Evolutionary conservation across 2,888 invertebrate species (phyloP).

Genomic region (Cephus pygmeus): DNA sequence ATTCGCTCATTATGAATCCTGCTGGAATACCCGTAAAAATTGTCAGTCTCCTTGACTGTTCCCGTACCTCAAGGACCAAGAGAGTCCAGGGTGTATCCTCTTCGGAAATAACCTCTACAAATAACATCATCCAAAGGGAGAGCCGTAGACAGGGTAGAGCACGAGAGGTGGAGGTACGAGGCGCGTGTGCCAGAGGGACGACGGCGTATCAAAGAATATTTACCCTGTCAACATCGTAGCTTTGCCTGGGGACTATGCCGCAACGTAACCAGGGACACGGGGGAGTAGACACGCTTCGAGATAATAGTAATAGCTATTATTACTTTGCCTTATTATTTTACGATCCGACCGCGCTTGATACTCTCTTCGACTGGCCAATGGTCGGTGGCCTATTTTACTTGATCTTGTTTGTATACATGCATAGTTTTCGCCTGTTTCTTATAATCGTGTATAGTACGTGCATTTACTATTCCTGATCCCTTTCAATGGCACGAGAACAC

Average conservation of each 20-base stretch:
- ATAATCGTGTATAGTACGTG: no score
- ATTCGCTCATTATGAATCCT: no score
- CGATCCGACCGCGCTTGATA: slow-evolving; percentile 32
- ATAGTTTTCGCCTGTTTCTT: no score
- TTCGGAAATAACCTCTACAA: slow-evolving; percentile 23
- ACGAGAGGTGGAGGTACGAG: slow-evolving; percentile 26
- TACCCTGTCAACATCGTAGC: slow-evolving; percentile 58
- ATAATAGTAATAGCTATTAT: slow-evolving; percentile 52
- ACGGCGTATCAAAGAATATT: slow-evolving; percentile 60
- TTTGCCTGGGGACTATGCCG: slow-evolving; percentile 43
- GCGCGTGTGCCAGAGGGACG: slow-evolving; percentile 55
- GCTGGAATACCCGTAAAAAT: no score
- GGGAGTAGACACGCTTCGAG: slow-evolving; percentile 25
- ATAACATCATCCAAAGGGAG: slow-evolving; percentile 19
- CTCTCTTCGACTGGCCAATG: no score
- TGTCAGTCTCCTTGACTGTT: no score
- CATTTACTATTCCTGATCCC: no score
- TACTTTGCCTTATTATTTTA: slow-evolving; percentile 57
- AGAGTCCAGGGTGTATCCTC: slow-evolving; percentile 11
- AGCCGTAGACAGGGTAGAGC: slow-evolving; percentile 16
- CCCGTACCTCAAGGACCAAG: no score
- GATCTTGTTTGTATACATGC: no score
- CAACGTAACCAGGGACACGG: slow-evolving; percentile 25
- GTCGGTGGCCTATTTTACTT: no score
- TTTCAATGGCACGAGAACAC: no score